Evolutionary conservation across 2,888 invertebrate genomes (phyloP).

Genomic region (Platycheirus rosarum): DNA sequence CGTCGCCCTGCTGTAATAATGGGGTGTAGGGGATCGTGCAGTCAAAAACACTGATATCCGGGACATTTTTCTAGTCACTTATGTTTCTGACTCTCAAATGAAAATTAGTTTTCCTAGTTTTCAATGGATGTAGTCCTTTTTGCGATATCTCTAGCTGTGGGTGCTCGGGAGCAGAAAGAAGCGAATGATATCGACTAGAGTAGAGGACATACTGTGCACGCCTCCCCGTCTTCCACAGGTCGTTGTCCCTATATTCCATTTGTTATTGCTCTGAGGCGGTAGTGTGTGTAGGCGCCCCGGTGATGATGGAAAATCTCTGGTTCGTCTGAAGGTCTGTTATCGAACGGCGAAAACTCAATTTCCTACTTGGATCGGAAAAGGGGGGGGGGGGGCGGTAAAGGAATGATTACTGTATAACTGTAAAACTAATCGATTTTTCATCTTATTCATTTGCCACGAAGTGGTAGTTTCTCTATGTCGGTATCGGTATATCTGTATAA

Average conservation of each 20-base stretch:
- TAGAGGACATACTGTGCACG: not conserved
- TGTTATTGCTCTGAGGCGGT: slow-evolving; percentile 2
- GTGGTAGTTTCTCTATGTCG: not conserved
- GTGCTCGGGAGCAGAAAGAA: slow-evolving; percentile 15
- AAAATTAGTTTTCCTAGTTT: slow-evolving; percentile 70
- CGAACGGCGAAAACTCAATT: slow-evolving; percentile 71
- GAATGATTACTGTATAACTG: slow-evolving; percentile 47
- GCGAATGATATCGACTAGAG: slow-evolving; percentile 29
- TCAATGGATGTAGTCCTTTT: slow-evolving; percentile 42
- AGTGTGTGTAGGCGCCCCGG: not conserved
- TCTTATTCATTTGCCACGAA: slow-evolving; percentile 9
- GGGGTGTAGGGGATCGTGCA: not conserved
- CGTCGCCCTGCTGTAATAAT: too few species aligned
- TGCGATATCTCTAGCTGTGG: slow-evolving; percentile 12
- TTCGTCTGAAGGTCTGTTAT: slow-evolving; percentile 59
- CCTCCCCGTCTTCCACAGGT: not conserved
- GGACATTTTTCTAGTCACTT: slow-evolving; percentile 68
- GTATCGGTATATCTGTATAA: too few species aligned
- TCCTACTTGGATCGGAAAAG: slow-evolving; percentile 63
- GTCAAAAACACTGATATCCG: slow-evolving; percentile 27
- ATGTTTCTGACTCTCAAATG: slow-evolving; percentile 72
- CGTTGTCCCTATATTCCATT: not conserved
- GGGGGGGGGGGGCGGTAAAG: not conserved
- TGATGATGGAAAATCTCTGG: slow-evolving; percentile 53
- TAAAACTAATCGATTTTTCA: slow-evolving; percentile 68